Evolutionary conservation across 1,140 invertebrate genomes (phyloP), one percentile per base, ranked within the genome.

Genomic region (Conus betulinus): DNA sequence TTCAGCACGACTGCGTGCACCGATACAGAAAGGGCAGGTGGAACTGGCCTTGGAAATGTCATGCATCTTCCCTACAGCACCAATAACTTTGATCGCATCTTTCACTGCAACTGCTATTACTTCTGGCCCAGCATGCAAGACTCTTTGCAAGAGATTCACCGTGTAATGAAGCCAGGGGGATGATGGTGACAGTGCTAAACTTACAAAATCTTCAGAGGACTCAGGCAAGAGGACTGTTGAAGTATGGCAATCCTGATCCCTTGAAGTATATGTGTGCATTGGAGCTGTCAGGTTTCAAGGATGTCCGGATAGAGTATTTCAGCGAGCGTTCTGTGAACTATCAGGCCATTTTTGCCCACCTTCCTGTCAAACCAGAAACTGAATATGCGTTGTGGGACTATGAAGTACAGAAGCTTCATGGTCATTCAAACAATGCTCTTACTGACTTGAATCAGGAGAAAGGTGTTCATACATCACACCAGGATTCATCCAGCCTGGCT

Each of bases 101-200:
- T 91, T 67, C 93, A 93, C 79, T 89, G 87, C 23, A 93, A 93
- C 81, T 91, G 90, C 82, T 93, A 92, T 89, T 92, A 93, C 84
- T 93, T 93, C 81, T 93, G 93, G 93, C 89, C 89, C 27, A 88
- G n/a, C 55, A 81, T 91, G 81, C 53, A 84, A n/a, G 17, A 57
- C 5, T 89, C 84, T 13, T 76, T 90, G 60, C 27, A 87, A 60
- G 92, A 93, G 93, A n/a, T n/a, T 23, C 87, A 90, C 57, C 84
- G 93, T 15, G 92, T 93, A 3, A 92, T 93, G 91, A 91, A 91
- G 84, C 91, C n/a, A 88, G 90, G 27, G 84, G 89, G n/a, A 20
- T 88, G 7, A 93, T 93, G 92, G 89, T 93, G 5, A 92, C 92
- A 23, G 88, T 89, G 10, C 39, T 93, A 4, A 90, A 87, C 74